Base-by-base conservation (phyloP, 2,797 vertebrate genomes). In the Cuniculus paca region DNA sequence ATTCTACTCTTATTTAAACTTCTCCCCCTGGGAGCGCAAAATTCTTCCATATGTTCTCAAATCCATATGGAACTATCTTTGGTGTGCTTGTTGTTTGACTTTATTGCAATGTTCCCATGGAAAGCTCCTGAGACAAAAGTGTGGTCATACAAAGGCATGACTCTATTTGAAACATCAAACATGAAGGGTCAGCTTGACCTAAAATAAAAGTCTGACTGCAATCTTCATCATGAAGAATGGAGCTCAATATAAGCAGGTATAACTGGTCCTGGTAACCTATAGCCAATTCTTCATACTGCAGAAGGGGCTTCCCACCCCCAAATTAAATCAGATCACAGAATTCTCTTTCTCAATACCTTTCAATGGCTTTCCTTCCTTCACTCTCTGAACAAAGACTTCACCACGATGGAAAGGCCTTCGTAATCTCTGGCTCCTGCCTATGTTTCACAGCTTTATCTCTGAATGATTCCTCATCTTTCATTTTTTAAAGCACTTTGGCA, bases 51-150 rank as follows among this genome's bases (percentile, higher is more conserved):
- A 20, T 50, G 52, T 83, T 81, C 58, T 93, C 50, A 85, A 13
- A 81, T 88, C 11, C 36, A 60, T 56, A 16, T 39, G 50, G 34
- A 70, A 36, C 31, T 26, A 65, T 36, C 12, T 88, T 52, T 89
- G n/a, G 77, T 86, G 42, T 68, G 20, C 50, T 86, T 11, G 1
- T n/a, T 92, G 77, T 92, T 78, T 61, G 68, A 28, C 65, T 86
- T 82, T 94, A 79, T 45, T 68, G 28, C 26, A 26, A 0, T 24
- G 2, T 88, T 84, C 54, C 36, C 17, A 61, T 7, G 10, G 54
- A 61, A 45, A 83, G 86, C 81, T 83, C 79, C n/a, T 84, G 60
- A 80, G 75, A 89, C 83, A 72, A 91, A 94, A 39, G 20, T 0
- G 3, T 88, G 6, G 39, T 89, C 63, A 81, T 48, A 74, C 14